Evolutionary conservation across 2,113 vertebrate species (phyloP), one percentile per base, ranked within the genome.

Genomic region (Oreochromis tanganicae): DNA sequence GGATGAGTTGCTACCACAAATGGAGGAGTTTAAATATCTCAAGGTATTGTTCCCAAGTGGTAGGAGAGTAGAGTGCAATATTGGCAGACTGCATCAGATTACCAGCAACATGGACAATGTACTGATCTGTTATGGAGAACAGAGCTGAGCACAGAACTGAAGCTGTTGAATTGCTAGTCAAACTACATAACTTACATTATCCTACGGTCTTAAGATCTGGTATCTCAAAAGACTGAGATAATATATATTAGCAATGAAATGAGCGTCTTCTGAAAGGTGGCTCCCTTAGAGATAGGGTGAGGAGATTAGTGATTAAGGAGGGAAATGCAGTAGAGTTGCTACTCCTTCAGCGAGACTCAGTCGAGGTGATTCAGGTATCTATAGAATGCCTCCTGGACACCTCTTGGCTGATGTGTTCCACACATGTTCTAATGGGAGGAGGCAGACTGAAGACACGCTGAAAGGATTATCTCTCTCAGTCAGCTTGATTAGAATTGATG

Each of bases 191-290:
- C 10, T 56, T 56, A 1, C 11, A 56, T 56, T 24, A 56, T 56
- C 21, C 21, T 56, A 0, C 1, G 0, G n/a, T 56, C 10, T 56
- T 56, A 56, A 56, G 54, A 0, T 56, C 21, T 24, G 54, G 54
- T 55, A 55, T 56, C 21, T 56, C 54, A 56, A 56, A 24, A 56
- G 54, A 56, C 1, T 56, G 54, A 56, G 55, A 56, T 56, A 0
- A 56, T 57, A 24, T 57, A 57, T 27, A 57, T 24, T 27, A 57
- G 6, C 55, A 57, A 27, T 57, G 21, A 24, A 57, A 24, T 0
- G 21, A 57, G 21, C 6, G 0, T 57, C 12, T 57, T 27, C 0
- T 1, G 0, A 57, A 57, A 57, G 21, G 6, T 57, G 55, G 12
- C 1, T 57, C 55, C 55, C 0, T 57, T 3, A 0, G 21, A 27